Conservation (phyloP, 2,888 invertebrate genomes). For the Seira ritae region DNA sequence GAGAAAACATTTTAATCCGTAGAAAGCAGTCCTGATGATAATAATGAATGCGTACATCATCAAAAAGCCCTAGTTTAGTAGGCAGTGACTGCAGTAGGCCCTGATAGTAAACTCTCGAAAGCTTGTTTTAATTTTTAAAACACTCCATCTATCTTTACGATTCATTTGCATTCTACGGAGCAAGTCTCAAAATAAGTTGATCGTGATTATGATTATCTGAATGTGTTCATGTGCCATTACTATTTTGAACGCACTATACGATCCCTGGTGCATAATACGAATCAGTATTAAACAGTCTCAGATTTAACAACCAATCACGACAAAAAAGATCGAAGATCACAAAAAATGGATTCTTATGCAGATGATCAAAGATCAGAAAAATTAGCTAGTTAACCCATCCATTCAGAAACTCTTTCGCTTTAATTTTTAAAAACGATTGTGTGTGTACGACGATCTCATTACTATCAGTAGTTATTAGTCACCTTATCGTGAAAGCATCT, state of each 20-base stretch:
- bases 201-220: slow-evolving; percentile 14
- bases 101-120: neutral
- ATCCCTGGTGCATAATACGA: slow-evolving; percentile 4
- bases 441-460: slow-evolving; percentile 5
- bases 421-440: neutral
- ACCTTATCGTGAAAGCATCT: slow-evolving; percentile 16
- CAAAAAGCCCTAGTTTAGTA: slow-evolving; percentile 11
- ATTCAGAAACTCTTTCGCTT: slow-evolving; percentile 18
- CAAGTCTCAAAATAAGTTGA: slow-evolving; percentile 27
- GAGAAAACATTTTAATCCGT: no score
- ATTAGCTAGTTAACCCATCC: slow-evolving; percentile 1
- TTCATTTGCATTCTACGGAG: slow-evolving; percentile 53
- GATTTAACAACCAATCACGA: neutral
- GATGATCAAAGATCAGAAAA: slow-evolving; percentile 12
- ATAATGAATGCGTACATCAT: no score
- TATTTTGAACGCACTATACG: neutral
- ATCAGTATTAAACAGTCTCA: neutral
- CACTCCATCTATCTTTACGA: neutral
- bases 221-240: slow-evolving; percentile 4
- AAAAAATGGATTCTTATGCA: neutral
- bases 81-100: neutral
- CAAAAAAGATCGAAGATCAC: slow-evolving; percentile 11
- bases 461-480: slow-evolving; percentile 16
- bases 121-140: slow-evolving; percentile 42
- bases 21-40: no score